These are phyloP conservation scores for Hylaeus volcanicus DNA, from an alignment of 1,140 invertebrate genomes.

Conservation along the genomic window DNA sequence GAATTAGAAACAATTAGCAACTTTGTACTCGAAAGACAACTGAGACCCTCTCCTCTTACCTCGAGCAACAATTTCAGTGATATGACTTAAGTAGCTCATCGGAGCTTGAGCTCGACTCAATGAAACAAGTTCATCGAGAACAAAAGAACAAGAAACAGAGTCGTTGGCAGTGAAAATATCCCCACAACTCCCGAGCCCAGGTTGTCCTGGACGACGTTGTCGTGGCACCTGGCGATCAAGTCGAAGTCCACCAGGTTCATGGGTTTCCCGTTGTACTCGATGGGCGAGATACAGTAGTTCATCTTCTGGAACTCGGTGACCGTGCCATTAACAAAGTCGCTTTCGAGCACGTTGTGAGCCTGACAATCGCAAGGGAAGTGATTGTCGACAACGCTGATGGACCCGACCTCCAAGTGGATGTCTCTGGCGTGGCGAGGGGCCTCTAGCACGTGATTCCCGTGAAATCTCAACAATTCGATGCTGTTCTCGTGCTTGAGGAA, in stretches of 20 bases:
- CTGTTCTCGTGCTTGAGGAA: constrained; percentile 85
- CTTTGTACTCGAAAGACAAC: background rate
- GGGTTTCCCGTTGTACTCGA: constrained; percentile 88
- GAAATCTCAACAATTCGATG: constrained; percentile 85
- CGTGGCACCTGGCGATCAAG: constrained; percentile 84
- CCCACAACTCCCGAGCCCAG: constrained; percentile 76
- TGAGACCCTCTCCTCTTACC: background rate
- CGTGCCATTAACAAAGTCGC: constrained; percentile 86
- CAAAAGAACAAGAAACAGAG: constrained; percentile 35
- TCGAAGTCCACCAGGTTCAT: constrained; percentile 87
- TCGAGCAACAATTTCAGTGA: background rate
- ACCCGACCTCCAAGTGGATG: constrained; percentile 84
- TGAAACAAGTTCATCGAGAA: constrained; percentile 47
- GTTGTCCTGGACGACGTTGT: constrained; percentile 85
- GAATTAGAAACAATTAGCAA: background rate
- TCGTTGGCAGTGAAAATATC: constrained; percentile 25
- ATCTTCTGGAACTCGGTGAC: constrained; percentile 85
- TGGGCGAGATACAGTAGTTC: constrained; percentile 91
- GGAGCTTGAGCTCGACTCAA: background rate
- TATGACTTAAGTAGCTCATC: background rate
- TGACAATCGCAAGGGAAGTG: constrained; percentile 93
- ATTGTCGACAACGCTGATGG: constrained; percentile 86
- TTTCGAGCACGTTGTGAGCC: constrained; percentile 86
- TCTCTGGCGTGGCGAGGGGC: constrained; percentile 85
- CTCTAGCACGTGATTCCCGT: constrained; percentile 90